These are phyloP conservation scores for Biston stratarius DNA, from an alignment of 2,888 invertebrate species.

Conservation along the genomic window DNA sequence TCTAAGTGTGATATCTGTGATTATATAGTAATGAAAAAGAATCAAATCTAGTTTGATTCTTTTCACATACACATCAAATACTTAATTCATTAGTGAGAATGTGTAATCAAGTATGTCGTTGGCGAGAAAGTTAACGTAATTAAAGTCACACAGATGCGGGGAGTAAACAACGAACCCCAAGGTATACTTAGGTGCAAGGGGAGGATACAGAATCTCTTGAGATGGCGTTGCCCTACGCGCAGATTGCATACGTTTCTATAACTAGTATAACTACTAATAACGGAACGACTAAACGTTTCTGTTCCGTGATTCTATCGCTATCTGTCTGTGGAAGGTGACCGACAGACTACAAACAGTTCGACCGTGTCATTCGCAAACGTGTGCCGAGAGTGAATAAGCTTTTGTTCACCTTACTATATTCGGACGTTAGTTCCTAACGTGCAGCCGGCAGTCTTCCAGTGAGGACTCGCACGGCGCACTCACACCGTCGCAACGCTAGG, in stretches of 20 bases:
- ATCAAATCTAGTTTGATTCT: conserved; percentile 25
- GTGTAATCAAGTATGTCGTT: conserved; percentile 40
- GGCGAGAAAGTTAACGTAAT: conserved; percentile 44
- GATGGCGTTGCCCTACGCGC: conserved; percentile 35
- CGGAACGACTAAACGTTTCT: conserved; percentile 9
- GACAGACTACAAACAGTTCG: conserved; percentile 43
- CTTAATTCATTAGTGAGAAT: conserved; percentile 22
- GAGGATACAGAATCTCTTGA: conserved; percentile 36
- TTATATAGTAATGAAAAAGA: conserved; percentile 6
- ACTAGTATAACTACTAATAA: no score
- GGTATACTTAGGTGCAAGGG: conserved; percentile 43
- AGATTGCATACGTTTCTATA: conserved; percentile 16
- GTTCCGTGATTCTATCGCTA: conserved; percentile 39
- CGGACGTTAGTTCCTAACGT: conserved; percentile 64
- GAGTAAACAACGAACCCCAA: conserved; percentile 43
- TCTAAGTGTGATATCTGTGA: conserved; percentile 1
- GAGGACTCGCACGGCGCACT: conserved; percentile 76
- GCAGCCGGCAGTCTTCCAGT: conserved; percentile 66
- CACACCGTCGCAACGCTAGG: conserved; percentile 81
- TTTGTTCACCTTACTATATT: conserved; percentile 67
- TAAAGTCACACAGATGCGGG: conserved; percentile 42
- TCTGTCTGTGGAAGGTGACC: conserved; percentile 26
- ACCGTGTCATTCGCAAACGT: conserved; percentile 57
- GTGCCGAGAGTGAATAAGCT: conserved; percentile 63
- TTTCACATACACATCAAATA: conserved; percentile 18